Evolutionary conservation across 2,113 vertebrate species (phyloP), one percentile per base, ranked within the genome.

Genomic region (Phylloscopus whistleri): DNA sequence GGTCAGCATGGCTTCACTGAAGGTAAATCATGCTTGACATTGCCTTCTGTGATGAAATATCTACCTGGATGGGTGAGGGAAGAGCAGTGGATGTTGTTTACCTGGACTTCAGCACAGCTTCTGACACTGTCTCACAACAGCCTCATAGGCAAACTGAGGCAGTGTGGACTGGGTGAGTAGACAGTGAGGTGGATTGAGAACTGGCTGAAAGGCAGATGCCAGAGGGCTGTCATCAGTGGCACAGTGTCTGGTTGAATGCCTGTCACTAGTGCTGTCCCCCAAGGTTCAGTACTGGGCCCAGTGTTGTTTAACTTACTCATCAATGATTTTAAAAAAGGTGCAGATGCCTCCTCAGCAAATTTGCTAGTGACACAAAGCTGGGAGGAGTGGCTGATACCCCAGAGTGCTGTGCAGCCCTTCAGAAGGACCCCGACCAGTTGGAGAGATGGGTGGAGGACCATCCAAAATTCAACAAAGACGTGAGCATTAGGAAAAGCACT

Each of bases 361-460:
- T 49, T 35, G 41, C 18, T 23, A n/a, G 5, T 48, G 43, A 9
- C 28, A 49, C n/a, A 39, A 58, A 81, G 23, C 28, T 58, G 64
- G 35, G 35, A 69, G 53, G 44, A 41, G 66, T 9, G 19, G 2
- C 35, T 0, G 0, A 4, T 28, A n/a, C 9, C 35, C 30, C 15
- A 41, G 66, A 59, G 24, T 41, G 15, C 44, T 82, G 35, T 59
- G 35, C 53, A 59, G 35, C 24, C 53, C 24, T 51, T 51, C 30
- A 53, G 13, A 52, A 44, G 22, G 27, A 60, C 33, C 6, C 33
- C 1, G 0, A 18, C 9, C 16, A 23, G 11, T 27, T 23, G 26
- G 26, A 43, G 58, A 43, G 21, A 27, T 7, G 35, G 35, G 21
- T 35, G 56, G 17, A 64, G 22, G 51, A 23, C 10, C 13, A 26